Base-by-base conservation (phyloP, 2,888 invertebrate species). In the Tribolium freemani region DNA sequence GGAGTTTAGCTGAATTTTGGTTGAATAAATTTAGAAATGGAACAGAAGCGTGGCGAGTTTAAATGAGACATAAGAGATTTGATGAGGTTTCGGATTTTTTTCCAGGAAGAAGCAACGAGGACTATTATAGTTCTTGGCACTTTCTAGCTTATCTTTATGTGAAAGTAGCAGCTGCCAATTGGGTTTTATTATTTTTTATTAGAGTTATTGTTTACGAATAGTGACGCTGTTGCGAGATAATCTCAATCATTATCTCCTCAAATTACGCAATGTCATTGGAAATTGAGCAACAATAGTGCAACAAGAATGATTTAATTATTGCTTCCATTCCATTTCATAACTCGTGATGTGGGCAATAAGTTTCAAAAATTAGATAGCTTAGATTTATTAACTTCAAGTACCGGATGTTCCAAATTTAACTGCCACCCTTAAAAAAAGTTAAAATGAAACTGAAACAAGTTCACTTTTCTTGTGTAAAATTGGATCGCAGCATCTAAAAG, bases 41-140 rank as follows among this genome's bases (percentile, higher is more conserved):
- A 21, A 53, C 20, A 53, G 51, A 50, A 53, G 20, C 54, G 30
- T 54, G 26, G 21, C n/a, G 26, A 10, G 26, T 3, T 5, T 30
- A 54, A 54, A 54, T 54, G 54, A 30, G 26, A 54, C 30, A 54
- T 54, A 54, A 2, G 51, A 26, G 13, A 3, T 21, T 53, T 21
- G 10, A 21, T 8, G 21, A 20, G 21, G 30, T 4, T 26, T 54
- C 30, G 9, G 30, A 10, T 5, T 54, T 30, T 54, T 51, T 20
- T 20, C 51, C 3, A 51, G 38, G 38, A 38, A 38, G 38, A 38
- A 3, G 5, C 38, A 2, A 21, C 21, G 3, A 4, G 6, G 8
- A n/a, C 38, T 38, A 38, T 38, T 38, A 38, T 38, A 38, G 38
- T 8, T 38, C 38, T 38, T 38, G 38, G 38, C 38, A 38, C 38